Base-by-base conservation (phyloP, 1,140 invertebrate genomes). In the Zaprionus taronus region DNA sequence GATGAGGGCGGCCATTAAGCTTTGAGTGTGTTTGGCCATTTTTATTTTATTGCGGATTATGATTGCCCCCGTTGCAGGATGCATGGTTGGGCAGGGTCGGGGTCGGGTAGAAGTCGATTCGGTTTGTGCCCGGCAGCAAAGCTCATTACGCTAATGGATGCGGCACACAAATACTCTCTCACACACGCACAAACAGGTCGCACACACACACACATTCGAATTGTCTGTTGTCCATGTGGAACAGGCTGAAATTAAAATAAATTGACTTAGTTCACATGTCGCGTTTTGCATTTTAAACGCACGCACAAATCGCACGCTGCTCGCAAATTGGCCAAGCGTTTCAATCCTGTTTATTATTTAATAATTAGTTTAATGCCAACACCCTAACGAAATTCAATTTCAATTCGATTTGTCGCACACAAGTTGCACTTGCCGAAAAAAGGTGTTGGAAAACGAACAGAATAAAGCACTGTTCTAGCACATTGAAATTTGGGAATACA, bases 341-440 rank as follows among this genome's bases (percentile, higher is more conserved):
- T 72, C 72, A 85, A 90, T 90, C 86, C 79, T 80, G 85, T 90
- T 90, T 90, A 90, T 90, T 89, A 85, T 80, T 90, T 82, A 82
- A 79, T 82, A 90, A 90, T 90, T 90, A 90, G 79, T 75, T 75
- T 80, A 79, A 90, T 76, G 72, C 78, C 74, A 47, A 24, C 34
- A 62, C 17, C 41, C 60, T 26, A 47, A 64, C 64, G 36, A 77
- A 77, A 84, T 80, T 75, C 71, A 89, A 84, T 84, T 90, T 71
- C 20, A 81, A 75, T 80, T 80, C 64, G 65, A 74, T 70, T 67
- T 63, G 41, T 31, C 31, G 36, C 31, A 12, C 38, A n/a, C 41
- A 12, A 11, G 22, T 12, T 12, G 36, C 36, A 38, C 31, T 20
- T 9, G 36, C 22, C 1, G 55, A 47, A 22, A 47, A 20, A 58